Evolutionary conservation across 1,140 invertebrate genomes (phyloP), one percentile per base, ranked within the genome.

Genomic region (Lanistes nyassanus): DNA sequence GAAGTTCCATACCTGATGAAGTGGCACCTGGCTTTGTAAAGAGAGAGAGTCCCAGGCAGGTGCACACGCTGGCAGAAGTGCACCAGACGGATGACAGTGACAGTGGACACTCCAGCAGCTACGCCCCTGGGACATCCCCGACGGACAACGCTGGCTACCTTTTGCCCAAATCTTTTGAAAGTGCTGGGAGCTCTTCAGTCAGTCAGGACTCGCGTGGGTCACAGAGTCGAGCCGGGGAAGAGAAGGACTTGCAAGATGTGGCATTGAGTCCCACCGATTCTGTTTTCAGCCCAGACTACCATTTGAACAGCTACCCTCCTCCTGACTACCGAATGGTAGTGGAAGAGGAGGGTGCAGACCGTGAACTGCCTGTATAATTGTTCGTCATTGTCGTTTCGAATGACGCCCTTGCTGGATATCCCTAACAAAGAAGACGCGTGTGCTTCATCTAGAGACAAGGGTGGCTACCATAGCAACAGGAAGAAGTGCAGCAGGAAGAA

Each of bases 41-140:
- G 21, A 29, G 51, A 19, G 71, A 75, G 37, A 70, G 64, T n/a
- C 65, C 62, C 3, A 55, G 75, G 56, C 72, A 81, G 58, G 60
- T 80, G 21, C 79, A 76, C 21, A 84, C 81, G 13, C 73, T 71
- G 55, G 85, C 79, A 29, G 84, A 87, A 34, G 80, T 86, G 42
- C 84, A 85, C 65, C 64, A 81, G 19, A 71, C 77, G 37, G 81
- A 87, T 23, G 86, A 87, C 67, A 86, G 78, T 71, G 86, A 86
- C 73, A 87, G 86, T 79, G 86, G 86, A 60, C 84, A 86, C 72
- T 84, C 84, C 60, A 87, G 86, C 79, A 84, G 78, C 26, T 87
- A 82, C 74, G 83, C 83, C 23, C 83, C 83, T 0, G 84, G 83
- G 9, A 82, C 81, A 29, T 83, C 80, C 0, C 83, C 82, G 0